These are phyloP conservation scores for Acipenser transmontanus DNA, from an alignment of 2,797 vertebrate genomes.

Conservation along the genomic window DNA sequence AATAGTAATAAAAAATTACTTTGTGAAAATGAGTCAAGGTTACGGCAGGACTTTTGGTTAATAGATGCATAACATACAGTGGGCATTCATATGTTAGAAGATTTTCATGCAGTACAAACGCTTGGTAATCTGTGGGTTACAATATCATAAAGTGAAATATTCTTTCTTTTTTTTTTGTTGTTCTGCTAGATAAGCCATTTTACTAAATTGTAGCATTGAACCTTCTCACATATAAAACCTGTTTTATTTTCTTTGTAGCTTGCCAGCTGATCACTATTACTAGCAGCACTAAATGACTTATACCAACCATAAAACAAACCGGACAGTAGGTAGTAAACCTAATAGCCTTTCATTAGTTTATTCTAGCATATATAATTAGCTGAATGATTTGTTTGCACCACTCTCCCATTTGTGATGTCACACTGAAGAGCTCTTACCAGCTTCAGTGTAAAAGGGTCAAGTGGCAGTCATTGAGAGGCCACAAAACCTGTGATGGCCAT, in stretches of 20 bases:
- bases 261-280: constrained; percentile 1
- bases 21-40: too few species aligned
- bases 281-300: constrained; percentile 2
- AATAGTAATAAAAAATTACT: too few species aligned
- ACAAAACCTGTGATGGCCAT: background rate
- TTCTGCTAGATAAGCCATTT: background rate
- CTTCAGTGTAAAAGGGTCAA: constrained; percentile 7
- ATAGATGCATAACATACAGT: too few species aligned
- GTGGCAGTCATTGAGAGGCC: constrained; percentile 2
- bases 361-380: constrained; percentile 9
- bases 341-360: constrained; percentile 12
- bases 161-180: background rate
- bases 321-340: constrained; percentile 7
- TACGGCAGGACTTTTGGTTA: too few species aligned
- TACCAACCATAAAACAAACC: constrained; percentile 5
- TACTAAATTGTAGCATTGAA: too few species aligned
- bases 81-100: too few species aligned
- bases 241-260: background rate
- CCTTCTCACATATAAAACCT: background rate
- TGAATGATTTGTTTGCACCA: constrained; percentile 6
- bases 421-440: background rate
- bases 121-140: too few species aligned
- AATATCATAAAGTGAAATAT: too few species aligned
- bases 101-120: too few species aligned
- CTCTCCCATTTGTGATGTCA: constrained; percentile 5